Base-by-base conservation (phyloP, 2,113 vertebrate genomes). In the Pica pica region DNA sequence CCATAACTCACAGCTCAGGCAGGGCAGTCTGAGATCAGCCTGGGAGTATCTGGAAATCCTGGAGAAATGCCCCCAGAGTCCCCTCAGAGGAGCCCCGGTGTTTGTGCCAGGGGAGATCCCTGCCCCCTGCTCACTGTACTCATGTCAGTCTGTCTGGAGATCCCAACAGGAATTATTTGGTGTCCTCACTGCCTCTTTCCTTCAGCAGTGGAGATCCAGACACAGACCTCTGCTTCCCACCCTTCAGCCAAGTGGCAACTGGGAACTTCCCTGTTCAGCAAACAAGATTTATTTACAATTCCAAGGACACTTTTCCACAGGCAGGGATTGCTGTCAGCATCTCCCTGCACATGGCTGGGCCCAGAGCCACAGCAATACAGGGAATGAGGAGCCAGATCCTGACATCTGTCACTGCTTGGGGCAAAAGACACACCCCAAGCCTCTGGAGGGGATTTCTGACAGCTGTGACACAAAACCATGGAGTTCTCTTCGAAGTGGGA, bases 1-100 rank as follows among this genome's bases (percentile, higher is more conserved):
- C 4, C 35, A 7, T 8, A 46, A 22, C 37, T 49, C 68, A 23
- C 64, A 71, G 60, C 39, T 70, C 44, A 33, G 74, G 56, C 70
- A 70, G 78, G 49, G 39, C 84, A 59, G 52, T 15, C 41, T 86
- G n/a, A 52, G 61, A 65, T 6, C 49, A 88, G 76, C 42, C 67
- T 53, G n/a, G 2, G 21, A 83, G 24, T 8, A 16, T 5, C 68
- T 73, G 89, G 61, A 60, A 86, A 50, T 49, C 15, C 71, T 69
- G 35, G 47, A 65, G 73, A 31, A 74, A 67, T 10, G 28, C 19
- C 52, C 31, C 18, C 0, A 0, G 46, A 23, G n/a, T 20, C 60
- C 39, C 4, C 4, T 23, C 9, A 68, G 41, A 7, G 18, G 57
- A 28, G 2, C 35, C 33, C 9, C 0, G 0, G 73, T 7, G 8